These are phyloP conservation scores for Sapayoa aenigma DNA, from an alignment of 2,113 vertebrate genomes.

Conservation along the genomic window DNA sequence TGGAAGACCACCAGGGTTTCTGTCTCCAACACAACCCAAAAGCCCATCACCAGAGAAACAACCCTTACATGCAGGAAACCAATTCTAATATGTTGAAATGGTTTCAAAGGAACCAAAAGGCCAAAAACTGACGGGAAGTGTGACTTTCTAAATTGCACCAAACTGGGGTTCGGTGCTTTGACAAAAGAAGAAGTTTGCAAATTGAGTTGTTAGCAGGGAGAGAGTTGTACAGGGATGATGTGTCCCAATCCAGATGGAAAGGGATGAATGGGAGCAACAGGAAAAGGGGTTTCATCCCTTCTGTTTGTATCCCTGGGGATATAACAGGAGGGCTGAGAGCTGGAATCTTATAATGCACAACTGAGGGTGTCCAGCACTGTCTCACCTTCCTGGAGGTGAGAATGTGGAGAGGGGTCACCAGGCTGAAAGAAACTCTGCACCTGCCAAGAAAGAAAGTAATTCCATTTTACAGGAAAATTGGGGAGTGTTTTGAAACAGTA, in stretches of 20 bases:
- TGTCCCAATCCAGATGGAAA: background rate
- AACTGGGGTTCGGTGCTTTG: background rate
- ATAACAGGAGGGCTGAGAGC: background rate
- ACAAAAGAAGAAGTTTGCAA: background rate
- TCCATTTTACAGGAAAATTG: conserved; percentile 15
- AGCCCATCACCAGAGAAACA: background rate
- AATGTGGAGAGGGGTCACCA: background rate
- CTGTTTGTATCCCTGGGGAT: background rate
- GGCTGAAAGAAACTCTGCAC: conserved; percentile 11
- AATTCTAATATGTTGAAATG: conserved; percentile 44
- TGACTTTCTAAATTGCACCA: background rate
- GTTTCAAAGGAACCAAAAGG: conserved; percentile 23
- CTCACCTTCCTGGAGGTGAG: conserved; percentile 5
- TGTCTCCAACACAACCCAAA: conserved; percentile 26
- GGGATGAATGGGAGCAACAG: accelerated
- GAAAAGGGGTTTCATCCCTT: background rate
- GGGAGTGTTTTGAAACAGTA: background rate
- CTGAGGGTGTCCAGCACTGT: background rate
- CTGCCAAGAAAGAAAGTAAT: conserved; percentile 8
- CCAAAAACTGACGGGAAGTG: background rate
- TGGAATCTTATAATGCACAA: background rate
- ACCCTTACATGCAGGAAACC: background rate
- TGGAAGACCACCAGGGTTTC: conserved; percentile 33
- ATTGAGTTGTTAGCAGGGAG: background rate
- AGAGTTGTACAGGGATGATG: background rate